Percentiles rank a stretch among this genome's conserved stretches.
These are phyloP conservation scores for Abrostola tripartita DNA, from an alignment of 2,888 invertebrate species.

Conservation along the genomic window DNA sequence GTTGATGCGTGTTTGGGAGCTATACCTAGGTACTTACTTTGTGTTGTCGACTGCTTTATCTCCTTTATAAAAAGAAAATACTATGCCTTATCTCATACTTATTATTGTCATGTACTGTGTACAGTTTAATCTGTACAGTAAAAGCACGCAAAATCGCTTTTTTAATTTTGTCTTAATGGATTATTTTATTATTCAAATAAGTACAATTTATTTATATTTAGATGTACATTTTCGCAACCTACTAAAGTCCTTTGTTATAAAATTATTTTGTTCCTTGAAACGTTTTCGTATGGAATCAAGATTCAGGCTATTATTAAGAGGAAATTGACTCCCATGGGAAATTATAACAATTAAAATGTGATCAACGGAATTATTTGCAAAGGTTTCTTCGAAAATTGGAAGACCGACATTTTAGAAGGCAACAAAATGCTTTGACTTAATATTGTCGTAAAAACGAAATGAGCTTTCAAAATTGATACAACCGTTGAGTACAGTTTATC, in stretches of 20 bases:
- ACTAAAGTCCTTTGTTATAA: neutral
- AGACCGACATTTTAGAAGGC: neutral
- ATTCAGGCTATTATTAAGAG: slow-evolving; percentile 20
- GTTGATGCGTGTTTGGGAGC: slow-evolving; percentile 2
- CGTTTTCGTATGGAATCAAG: slow-evolving; percentile 13
- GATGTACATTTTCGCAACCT: neutral
- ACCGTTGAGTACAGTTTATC: too few species aligned
- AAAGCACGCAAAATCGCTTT: too few species aligned
- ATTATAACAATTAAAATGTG: slow-evolving; percentile 26
- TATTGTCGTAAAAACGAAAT: neutral
- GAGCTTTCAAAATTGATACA: neutral
- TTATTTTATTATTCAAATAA: too few species aligned
- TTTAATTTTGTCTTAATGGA: too few species aligned
- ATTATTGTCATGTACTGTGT: too few species aligned
- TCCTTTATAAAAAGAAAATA: neutral
- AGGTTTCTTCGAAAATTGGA: slow-evolving; percentile 1
- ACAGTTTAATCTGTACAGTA: too few species aligned
- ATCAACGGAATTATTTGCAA: slow-evolving; percentile 17
- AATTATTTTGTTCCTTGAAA: slow-evolving; percentile 11
- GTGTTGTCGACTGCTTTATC: neutral
- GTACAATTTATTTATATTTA: too few species aligned
- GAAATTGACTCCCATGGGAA: slow-evolving; percentile 31
- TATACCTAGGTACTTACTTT: neutral
- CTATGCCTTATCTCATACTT: neutral
- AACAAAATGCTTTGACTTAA: neutral